Conservation (phyloP, 2,797 vertebrate species). For the Cirrhinus mrigala region DNA sequence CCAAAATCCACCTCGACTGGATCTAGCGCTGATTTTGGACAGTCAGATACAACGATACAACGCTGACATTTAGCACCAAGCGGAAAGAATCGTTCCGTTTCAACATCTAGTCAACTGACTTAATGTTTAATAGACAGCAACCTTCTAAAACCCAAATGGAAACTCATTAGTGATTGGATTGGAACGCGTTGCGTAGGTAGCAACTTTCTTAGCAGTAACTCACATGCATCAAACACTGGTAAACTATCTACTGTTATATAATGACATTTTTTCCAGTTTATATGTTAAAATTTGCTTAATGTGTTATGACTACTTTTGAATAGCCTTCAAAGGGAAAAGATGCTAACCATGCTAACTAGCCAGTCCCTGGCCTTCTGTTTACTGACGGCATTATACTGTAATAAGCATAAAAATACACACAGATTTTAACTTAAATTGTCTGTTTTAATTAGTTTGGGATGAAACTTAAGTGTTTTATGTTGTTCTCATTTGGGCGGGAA, state of each 20-base stretch:
- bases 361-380: not conserved
- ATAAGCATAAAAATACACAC: not conserved
- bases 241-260: not conserved
- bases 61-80: slow-evolving; percentile 10
- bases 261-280: not conserved
- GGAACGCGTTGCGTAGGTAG: not conserved
- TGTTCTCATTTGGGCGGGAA: not conserved
- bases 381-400: not conserved
- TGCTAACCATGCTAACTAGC: not conserved
- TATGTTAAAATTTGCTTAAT: not conserved
- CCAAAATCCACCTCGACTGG: not conserved
- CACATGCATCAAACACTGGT: not conserved
- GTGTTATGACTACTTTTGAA: not conserved
- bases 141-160: not conserved
- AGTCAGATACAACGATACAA: not conserved
- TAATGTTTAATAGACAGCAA: not conserved
- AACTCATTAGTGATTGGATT: not conserved
- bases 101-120: not conserved
- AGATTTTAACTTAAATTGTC: not conserved
- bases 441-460: not conserved
- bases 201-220: not conserved
- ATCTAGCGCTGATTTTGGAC: not conserved
- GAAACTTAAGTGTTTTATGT: not conserved
- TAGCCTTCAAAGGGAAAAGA: not conserved
- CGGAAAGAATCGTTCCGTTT: not conserved